phyloP scores from a whole-genome alignment of 2,797 vertebrate species.

The Vespertilio murinus region DNA sequence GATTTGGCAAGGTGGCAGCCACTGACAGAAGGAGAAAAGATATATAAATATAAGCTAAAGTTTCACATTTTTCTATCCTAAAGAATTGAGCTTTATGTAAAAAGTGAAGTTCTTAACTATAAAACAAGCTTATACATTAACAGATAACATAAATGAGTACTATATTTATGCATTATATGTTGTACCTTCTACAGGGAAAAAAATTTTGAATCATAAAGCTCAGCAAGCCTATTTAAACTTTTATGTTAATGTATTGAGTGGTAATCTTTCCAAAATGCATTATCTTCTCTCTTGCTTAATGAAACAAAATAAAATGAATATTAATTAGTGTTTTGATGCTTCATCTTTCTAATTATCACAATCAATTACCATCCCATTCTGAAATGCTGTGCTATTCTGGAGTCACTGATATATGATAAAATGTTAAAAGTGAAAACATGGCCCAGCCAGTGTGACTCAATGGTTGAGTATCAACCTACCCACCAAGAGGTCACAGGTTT shows the following conservation, averaged over 20 bases:
- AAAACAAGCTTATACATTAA: constrained; percentile 47
- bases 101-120: constrained; percentile 24
- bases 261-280: constrained; percentile 40
- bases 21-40: constrained; percentile 72
- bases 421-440: not conserved
- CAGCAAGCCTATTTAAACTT: not conserved
- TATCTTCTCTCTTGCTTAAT: constrained; percentile 18
- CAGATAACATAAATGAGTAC: constrained; percentile 24
- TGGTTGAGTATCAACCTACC: no score
- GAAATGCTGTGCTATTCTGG: not conserved
- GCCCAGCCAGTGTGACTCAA: no score
- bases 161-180: not conserved
- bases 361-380: not conserved
- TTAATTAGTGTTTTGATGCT: not conserved
- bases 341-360: not conserved
- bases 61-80: constrained; percentile 62
- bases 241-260: constrained; percentile 17
- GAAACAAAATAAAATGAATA: constrained; percentile 35
- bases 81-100: constrained; percentile 29
- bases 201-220: constrained; percentile 9
- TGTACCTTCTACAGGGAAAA: not conserved
- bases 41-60: constrained; percentile 68
- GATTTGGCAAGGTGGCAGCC: constrained; percentile 67
- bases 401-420: not conserved
- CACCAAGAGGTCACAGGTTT: no score